A percentile compares a stretch with the other conserved stretches of the same genome.
These are phyloP conservation scores for Todiramphus chloris DNA, from an alignment of 2,113 vertebrate genomes.

Conservation along the genomic window DNA sequence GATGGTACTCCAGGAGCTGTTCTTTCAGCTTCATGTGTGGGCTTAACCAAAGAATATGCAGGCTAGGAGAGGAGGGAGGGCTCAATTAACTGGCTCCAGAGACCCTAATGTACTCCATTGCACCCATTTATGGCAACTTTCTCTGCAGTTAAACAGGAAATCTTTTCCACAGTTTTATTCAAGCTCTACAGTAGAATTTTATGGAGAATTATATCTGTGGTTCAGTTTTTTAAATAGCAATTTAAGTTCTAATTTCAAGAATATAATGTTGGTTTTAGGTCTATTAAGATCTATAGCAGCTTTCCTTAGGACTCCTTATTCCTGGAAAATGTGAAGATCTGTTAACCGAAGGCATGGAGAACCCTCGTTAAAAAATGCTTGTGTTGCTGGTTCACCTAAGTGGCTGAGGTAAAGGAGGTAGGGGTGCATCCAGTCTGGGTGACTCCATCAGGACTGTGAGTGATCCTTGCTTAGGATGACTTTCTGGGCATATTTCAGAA, in stretches of 20 bases:
- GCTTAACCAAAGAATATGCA: neutral
- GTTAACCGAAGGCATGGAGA: neutral
- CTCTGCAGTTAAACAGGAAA: neutral
- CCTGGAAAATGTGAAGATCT: neutral
- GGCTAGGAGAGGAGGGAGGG: neutral
- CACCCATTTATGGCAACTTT: neutral
- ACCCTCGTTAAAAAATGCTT: neutral
- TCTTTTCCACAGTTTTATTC: neutral
- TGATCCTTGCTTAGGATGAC: neutral
- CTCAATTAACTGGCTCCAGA: neutral
- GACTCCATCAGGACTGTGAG: neutral
- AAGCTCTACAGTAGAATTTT: constrained; percentile 6
- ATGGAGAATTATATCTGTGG: neutral
- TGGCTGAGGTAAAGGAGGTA: neutral
- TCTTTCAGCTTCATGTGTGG: neutral
- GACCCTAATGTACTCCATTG: neutral
- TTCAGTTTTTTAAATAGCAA: neutral
- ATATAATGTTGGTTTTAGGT: neutral
- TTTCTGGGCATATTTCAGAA: neutral
- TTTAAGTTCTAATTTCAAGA: constrained; percentile 35
- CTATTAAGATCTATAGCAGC: neutral
- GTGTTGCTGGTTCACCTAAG: neutral
- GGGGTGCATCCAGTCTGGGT: neutral
- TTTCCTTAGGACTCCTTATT: neutral
- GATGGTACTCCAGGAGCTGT: neutral